Evolutionary conservation across 1,140 invertebrate species (phyloP), one percentile per base, ranked within the genome.

Genomic region (Drepana arcuata): DNA sequence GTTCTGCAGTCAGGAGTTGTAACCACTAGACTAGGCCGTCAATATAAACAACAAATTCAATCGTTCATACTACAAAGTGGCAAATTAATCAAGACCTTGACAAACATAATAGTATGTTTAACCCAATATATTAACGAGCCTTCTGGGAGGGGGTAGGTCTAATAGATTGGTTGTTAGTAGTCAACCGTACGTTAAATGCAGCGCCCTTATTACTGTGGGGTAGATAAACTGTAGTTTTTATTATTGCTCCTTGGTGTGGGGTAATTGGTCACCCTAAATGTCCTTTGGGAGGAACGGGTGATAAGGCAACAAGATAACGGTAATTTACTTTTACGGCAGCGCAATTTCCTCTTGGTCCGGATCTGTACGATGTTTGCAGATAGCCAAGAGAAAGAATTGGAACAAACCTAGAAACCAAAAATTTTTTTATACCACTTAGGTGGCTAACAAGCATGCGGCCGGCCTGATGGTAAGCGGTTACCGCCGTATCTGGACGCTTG

Each of bases 191-290:
- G 18, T 4, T 4, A 21, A 5, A 9, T 21, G 18, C 9, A 48
- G 53, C 65, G 65, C 72, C 64, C 48, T 61, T 74, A 74, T 79
- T 73, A 73, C 69, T 74, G 46, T 50, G 47, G 69, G 69, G 65
- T 47, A 65, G 70, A 75, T 74, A 68, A 67, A 48, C 55, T 61
- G 59, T 49, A 66, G 64, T 75, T 69, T 72, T 77, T 74, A 72
- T 72, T 75, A 59, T 59, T 60, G 64, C 65, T 36, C 44, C 39
- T 48, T 56, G 49, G 42, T 59, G 41, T 65, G 60, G 52, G 43
- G 26, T 61, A 63, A 65, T 69, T 71, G 54, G n/a, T n/a, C n/a
- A n/a, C n/a, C n/a, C n/a, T n/a, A n/a, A n/a, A 52, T 58, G 33
- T 38, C 38, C 38, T 49, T 42, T 48, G 46, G 44, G 49, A n/a